phyloP scores from a whole-genome alignment of 1,140 invertebrate genomes.

The Phortica variegata region DNA sequence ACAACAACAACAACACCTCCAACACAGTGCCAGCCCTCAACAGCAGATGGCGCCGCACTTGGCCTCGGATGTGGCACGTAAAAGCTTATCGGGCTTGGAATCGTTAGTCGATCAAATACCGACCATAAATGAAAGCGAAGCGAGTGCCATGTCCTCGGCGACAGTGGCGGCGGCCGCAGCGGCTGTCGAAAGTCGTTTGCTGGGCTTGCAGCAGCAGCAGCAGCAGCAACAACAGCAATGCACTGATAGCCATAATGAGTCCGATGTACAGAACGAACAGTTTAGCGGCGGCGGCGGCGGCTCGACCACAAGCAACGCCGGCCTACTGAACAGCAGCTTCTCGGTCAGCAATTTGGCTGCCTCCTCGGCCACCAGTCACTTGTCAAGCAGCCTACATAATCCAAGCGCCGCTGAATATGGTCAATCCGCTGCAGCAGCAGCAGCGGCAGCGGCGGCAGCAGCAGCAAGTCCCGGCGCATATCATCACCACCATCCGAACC shows the following conservation, averaged over 20 bases:
- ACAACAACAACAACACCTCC: conserved; percentile 62
- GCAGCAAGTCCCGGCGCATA: conserved; percentile 24
- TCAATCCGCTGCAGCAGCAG: conserved; percentile 8
- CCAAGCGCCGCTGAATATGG: conserved; percentile 16
- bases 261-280: too few relatives aligned
- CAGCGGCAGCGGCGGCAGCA: conserved; percentile 9
- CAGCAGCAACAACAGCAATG: conserved; percentile 20
- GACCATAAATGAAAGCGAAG: conserved; percentile 70
- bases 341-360: conserved; percentile 41
- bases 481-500: conserved; percentile 46
- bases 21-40: not conserved
- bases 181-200: conserved; percentile 35
- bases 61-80: conserved; percentile 75
- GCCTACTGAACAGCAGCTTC: conserved; percentile 30
- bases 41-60: conserved; percentile 16
- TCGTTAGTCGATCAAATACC: conserved; percentile 90
- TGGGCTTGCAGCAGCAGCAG: conserved; percentile 34
- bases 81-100: conserved; percentile 84
- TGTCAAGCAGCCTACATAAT: conserved; percentile 16
- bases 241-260: too few relatives aligned
- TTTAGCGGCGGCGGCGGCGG: too few relatives aligned
- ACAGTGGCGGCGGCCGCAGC: conserved; percentile 30
- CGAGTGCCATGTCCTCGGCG: conserved; percentile 18
- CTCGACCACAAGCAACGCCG: too few relatives aligned
- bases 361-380: conserved; percentile 13